Percentiles rank a stretch among this genome's conserved stretches.
These are phyloP conservation scores for Metaphire vulgaris DNA, from an alignment of 1,140 invertebrate genomes.

Conservation along the genomic window DNA sequence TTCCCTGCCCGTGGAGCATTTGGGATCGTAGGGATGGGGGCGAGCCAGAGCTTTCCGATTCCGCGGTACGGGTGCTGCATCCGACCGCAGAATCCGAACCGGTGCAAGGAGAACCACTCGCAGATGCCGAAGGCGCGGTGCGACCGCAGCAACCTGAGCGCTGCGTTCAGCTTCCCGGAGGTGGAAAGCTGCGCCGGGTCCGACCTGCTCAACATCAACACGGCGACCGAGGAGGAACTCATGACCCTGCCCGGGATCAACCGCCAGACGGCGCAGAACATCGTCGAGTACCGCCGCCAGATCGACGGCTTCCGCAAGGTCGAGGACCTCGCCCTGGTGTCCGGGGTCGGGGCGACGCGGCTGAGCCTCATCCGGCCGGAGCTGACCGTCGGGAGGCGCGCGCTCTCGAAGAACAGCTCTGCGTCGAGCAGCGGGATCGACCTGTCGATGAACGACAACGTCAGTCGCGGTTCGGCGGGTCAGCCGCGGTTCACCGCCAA, in stretches of 20 bases:
- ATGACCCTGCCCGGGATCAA: constrained; percentile 69
- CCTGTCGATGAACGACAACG: not conserved
- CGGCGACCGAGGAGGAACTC: constrained; percentile 65
- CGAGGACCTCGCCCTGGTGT: constrained; percentile 73
- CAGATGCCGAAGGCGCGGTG: not conserved
- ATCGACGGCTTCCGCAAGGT: constrained; percentile 67
- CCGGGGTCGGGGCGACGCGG: constrained; percentile 71
- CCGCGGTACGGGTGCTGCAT: not conserved
- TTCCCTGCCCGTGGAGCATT: too few relatives aligned
- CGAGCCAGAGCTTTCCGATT: not conserved
- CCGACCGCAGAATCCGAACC: not conserved
- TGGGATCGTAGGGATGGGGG: too few relatives aligned
- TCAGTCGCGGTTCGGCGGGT: not conserved
- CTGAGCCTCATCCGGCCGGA: constrained; percentile 64
- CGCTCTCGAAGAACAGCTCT: constrained; percentile 11
- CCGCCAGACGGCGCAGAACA: constrained; percentile 64
- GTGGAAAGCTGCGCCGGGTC: not conserved
- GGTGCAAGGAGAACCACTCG: not conserved
- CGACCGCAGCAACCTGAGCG: not conserved
- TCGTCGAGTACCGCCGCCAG: constrained; percentile 67
- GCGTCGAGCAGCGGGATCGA: constrained; percentile 15
- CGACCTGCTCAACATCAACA: constrained; percentile 56
- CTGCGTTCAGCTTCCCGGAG: not conserved
- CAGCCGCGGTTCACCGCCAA: not conserved
- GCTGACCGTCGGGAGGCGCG: constrained; percentile 58